Conservation (phyloP, 2,113 vertebrate species). For the Paracyprichromis sp. region DNA sequence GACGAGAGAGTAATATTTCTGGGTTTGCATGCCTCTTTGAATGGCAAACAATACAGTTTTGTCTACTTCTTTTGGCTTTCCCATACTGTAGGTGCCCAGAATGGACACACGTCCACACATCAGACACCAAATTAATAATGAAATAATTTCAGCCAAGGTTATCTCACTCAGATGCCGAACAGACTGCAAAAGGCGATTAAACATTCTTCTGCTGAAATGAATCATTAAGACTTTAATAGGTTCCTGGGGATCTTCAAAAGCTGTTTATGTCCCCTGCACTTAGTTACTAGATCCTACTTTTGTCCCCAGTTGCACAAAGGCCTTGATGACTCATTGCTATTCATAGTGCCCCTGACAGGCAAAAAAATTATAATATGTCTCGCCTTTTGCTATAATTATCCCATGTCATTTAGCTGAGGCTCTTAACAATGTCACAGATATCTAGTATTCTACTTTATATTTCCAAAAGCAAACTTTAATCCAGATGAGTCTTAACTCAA, state of each 20-base stretch:
- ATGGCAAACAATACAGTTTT: neutral
- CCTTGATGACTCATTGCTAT: conserved; percentile 48
- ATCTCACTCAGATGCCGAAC: neutral
- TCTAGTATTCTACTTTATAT: neutral
- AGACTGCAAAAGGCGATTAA: conserved; percentile 28
- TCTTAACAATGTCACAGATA: neutral
- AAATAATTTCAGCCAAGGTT: conserved; percentile 31
- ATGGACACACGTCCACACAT: neutral
- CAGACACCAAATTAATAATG: neutral
- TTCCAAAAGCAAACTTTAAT: neutral
- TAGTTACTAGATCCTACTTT: conserved; percentile 29
- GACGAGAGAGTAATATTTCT: neutral
- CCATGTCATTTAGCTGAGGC: neutral
- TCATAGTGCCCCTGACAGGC: conserved; percentile 34
- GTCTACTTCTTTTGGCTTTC: neutral
- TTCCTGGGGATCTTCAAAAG: conserved; percentile 31
- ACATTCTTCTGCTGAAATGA: conserved; percentile 26
- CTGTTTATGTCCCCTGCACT: conserved; percentile 40
- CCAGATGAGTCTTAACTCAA: neutral
- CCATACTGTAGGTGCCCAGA: neutral
- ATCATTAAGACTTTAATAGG: conserved; percentile 42
- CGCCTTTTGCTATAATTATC: conserved; percentile 27
- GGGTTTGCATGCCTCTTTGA: neutral
- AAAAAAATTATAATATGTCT: conserved; percentile 24
- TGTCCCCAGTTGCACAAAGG: conserved; percentile 19